Base-by-base conservation (phyloP, 2,888 invertebrate species). In the Pardosa pseudoannulata region DNA sequence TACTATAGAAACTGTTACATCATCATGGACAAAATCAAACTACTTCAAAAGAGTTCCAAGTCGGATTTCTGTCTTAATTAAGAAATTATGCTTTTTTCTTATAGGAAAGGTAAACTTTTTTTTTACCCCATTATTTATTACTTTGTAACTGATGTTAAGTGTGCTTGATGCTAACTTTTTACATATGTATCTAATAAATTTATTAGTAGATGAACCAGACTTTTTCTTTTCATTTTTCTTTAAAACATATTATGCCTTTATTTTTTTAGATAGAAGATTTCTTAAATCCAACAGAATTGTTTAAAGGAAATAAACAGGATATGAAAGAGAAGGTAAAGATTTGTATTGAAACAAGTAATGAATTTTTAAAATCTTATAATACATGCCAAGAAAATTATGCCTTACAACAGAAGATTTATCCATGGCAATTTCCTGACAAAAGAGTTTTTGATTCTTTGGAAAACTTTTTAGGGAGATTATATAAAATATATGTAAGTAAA, bases 401-500 rank as follows among this genome's bases (percentile, higher is more conserved):
- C 31, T 9, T 29, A 13, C 1, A 70, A 9, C 6, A n/a, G 13
- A 62, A 74, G 27, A n/a, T 32, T 23, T 86, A 86, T 50, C 86
- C 86, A 32, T 86, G 86, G 86, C 46, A 62, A 68, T 86, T 79
- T 74, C 86, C 86, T 13, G 86, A 86, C 50, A 19, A 68, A 74
- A 74, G 79, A 64, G 74, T 86, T 29, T 86, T 86, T 75, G 9
- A 62, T 32, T 46, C 27, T 0, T 75, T 86, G 64, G 70, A 70
- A 41, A 64, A 31, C 13, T 79, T 79, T 27, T 32, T 79, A 5
- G 41, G 70, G 28, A 68, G 86, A 70, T 71, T 86, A 28, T 31
- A 86, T n/a, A 68, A 79, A 50, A 70, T 86, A 32, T n/a, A 64
- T 68, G 86, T 86, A 79, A 82, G 79, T 41, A 29, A 41, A n/a